Evolutionary conservation across 2,113 vertebrate species (phyloP).

Genomic region (Pleuronectes platessa): DNA sequence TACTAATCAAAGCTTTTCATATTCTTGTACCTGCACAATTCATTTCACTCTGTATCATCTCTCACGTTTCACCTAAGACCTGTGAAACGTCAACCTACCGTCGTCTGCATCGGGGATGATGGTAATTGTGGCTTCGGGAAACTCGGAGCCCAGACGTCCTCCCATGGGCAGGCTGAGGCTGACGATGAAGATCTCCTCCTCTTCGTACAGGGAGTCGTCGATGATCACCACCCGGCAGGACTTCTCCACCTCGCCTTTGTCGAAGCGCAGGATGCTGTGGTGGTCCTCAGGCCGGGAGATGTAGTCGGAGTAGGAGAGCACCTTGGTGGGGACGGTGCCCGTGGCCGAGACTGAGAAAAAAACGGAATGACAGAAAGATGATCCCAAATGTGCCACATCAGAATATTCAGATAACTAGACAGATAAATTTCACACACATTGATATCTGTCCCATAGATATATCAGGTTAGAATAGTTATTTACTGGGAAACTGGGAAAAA

Average conservation of each 20-base stretch:
- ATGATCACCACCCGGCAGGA: slow-evolving; percentile 89
- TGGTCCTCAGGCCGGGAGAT: slow-evolving; percentile 95
- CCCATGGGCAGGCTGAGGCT: slow-evolving; percentile 94
- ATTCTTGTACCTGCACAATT: slow-evolving; percentile 5
- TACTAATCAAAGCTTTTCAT: slow-evolving; percentile 8
- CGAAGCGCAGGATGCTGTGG: slow-evolving; percentile 92
- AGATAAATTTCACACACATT: no score
- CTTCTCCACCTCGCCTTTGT: slow-evolving; percentile 89
- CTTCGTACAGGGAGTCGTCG: slow-evolving; percentile 94
- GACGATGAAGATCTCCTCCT: slow-evolving; percentile 90
- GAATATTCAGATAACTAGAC: no score
- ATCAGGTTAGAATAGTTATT: no score
- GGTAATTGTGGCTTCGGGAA: slow-evolving; percentile 83
- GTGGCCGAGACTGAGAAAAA: slow-evolving; percentile 86
- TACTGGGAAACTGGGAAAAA: no score
- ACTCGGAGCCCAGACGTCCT: slow-evolving; percentile 86
- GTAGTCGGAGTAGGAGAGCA: slow-evolving; percentile 97
- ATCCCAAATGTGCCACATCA: no score
- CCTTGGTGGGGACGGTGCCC: slow-evolving; percentile 89
- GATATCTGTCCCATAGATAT: no score
- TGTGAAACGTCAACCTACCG: slow-evolving; percentile 80
- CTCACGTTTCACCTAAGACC: slow-evolving; percentile 11
- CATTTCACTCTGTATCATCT: not conserved
- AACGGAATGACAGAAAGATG: slow-evolving; percentile 7
- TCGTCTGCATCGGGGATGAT: slow-evolving; percentile 92